Evolutionary conservation across 2,888 invertebrate genomes (phyloP).

Genomic region (Parochlus steinenii): DNA sequence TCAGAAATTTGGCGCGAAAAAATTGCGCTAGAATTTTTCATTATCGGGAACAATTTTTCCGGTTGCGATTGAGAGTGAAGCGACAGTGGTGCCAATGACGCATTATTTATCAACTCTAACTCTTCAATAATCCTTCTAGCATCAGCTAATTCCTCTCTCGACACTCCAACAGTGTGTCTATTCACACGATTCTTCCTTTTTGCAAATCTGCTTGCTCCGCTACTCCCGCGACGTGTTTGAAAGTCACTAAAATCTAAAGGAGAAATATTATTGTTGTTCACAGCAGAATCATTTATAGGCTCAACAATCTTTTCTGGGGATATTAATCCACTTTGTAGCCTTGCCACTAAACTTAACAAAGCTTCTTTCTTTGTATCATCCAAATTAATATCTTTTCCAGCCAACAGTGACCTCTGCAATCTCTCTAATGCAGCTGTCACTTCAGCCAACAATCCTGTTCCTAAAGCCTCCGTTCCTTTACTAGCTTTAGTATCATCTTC

Average conservation of each 20-base stretch:
- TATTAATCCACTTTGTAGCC: slow-evolving; percentile 42
- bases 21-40: slow-evolving; percentile 10
- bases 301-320: slow-evolving; percentile 24
- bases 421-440: slow-evolving; percentile 60
- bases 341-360: slow-evolving; percentile 49
- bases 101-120: slow-evolving; percentile 29
- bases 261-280: slow-evolving; percentile 18
- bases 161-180: slow-evolving; percentile 71
- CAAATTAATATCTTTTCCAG: slow-evolving; percentile 32
- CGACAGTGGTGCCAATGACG: slow-evolving; percentile 1
- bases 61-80: slow-evolving; percentile 14
- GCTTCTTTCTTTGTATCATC: slow-evolving; percentile 38
- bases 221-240: slow-evolving; percentile 22
- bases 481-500: slow-evolving; percentile 30
- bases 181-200: slow-evolving; percentile 44
- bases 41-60: too few species aligned
- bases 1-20: slow-evolving; percentile 9
- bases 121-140: slow-evolving; percentile 61
- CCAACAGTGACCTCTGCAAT: slow-evolving; percentile 53
- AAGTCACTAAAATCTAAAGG: slow-evolving; percentile 20
- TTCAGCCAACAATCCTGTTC: slow-evolving; percentile 49
- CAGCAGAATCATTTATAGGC: slow-evolving; percentile 15
- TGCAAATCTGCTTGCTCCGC: slow-evolving; percentile 30
- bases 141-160: slow-evolving; percentile 60
- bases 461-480: slow-evolving; percentile 23